Evolutionary conservation across 2,888 invertebrate genomes (phyloP).

Genomic region (Seira sanloemensis): DNA sequence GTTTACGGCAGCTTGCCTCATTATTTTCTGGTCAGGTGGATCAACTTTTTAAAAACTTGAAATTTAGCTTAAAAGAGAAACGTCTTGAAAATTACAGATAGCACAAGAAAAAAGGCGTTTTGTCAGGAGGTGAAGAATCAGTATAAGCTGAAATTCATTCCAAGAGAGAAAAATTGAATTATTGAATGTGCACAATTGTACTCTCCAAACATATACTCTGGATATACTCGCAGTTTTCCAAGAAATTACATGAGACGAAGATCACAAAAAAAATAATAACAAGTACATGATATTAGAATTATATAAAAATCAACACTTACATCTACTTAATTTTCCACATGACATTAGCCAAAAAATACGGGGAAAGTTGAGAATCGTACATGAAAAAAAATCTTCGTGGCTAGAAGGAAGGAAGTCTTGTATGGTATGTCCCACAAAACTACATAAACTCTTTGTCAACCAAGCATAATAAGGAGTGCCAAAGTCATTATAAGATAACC

Average conservation of each 20-base stretch:
- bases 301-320: background rate
- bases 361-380: background rate
- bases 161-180: background rate
- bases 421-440: background rate
- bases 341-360: background rate
- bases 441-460: conserved; percentile 13
- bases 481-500: conserved; percentile 51
- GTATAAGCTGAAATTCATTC: background rate
- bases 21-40: background rate
- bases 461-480: conserved; percentile 62
- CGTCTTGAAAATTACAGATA: background rate
- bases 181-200: background rate
- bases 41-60: background rate
- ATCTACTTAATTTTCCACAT: background rate
- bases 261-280: background rate
- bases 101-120: no score
- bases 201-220: background rate
- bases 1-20: background rate
- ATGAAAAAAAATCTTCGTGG: background rate
- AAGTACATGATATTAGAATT: background rate
- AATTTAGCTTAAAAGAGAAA: background rate
- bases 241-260: background rate
- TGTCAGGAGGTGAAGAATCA: no score
- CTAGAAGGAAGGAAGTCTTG: no score
- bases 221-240: background rate